phyloP scores from a whole-genome alignment of 2,888 invertebrate species.

The Malacosoma neustria region DNA sequence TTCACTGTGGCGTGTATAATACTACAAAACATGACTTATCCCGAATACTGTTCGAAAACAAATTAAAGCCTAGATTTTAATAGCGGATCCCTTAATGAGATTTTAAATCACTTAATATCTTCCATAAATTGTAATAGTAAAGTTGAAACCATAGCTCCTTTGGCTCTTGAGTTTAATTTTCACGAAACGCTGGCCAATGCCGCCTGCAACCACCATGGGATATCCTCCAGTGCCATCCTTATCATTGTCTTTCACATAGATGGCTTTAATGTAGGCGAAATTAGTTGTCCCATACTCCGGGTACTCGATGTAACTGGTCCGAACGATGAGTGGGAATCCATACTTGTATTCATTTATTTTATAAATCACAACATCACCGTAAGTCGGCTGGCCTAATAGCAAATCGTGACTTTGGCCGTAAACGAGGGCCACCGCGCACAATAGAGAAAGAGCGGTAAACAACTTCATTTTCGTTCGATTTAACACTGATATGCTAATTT shows the following conservation, averaged over 20 bases:
- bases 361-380: constrained; percentile 49
- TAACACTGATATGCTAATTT: constrained; percentile 46
- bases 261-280: constrained; percentile 47
- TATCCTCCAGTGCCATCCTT: constrained; percentile 51
- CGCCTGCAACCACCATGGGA: constrained; percentile 48
- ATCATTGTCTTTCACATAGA: constrained; percentile 47
- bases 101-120: constrained; percentile 35
- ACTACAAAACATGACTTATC: too few relatives aligned
- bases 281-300: constrained; percentile 47
- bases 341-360: constrained; percentile 50
- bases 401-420: constrained; percentile 53
- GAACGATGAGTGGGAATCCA: constrained; percentile 47
- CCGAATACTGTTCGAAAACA: too few relatives aligned
- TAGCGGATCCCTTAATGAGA: too few relatives aligned
- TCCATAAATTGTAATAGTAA: constrained; percentile 58
- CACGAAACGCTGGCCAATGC: constrained; percentile 53
- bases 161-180: constrained; percentile 62
- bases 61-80: too few relatives aligned
- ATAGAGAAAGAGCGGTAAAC: constrained; percentile 24
- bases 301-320: constrained; percentile 44
- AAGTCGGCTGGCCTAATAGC: constrained; percentile 37
- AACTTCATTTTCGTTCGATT: constrained; percentile 49
- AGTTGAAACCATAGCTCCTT: constrained; percentile 49
- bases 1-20: too few relatives aligned
- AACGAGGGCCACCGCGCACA: constrained; percentile 30